Conservation (phyloP, 2,888 invertebrate species). For the Hoplodrina blanda region DNA sequence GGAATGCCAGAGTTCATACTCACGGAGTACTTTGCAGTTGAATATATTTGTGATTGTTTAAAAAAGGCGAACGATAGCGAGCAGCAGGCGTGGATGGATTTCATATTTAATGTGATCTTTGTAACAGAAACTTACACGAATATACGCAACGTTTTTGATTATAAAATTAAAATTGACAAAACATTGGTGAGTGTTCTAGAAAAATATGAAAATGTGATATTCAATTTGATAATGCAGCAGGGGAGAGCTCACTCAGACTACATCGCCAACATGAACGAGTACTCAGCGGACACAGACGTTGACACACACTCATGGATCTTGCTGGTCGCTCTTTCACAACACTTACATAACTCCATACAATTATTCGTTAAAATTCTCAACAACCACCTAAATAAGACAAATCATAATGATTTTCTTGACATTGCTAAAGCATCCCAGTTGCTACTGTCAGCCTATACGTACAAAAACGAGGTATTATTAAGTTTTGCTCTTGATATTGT, state of each 20-base stretch:
- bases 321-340: not conserved
- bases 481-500: conserved; percentile 3
- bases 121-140: not conserved
- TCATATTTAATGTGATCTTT: conserved; percentile 3
- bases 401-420: not conserved
- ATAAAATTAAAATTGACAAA: conserved; percentile 7
- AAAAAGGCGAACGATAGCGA: conserved; percentile 11
- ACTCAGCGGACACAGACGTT: too few relatives aligned
- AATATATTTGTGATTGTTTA: conserved; percentile 43
- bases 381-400: not conserved
- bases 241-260: not conserved
- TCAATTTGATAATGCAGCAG: conserved; percentile 3
- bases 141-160: conserved; percentile 7
- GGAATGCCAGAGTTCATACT: conserved; percentile 43
- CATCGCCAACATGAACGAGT: not conserved
- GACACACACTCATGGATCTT: not conserved
- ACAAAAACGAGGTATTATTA: not conserved
- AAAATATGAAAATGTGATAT: not conserved
- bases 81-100: not conserved
- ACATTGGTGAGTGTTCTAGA: not conserved
- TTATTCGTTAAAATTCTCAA: conserved; percentile 6
- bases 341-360: not conserved
- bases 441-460: not conserved
- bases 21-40: conserved; percentile 50
- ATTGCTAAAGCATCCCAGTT: not conserved